A percentile compares a stretch with the other conserved stretches of the same genome.
phyloP scores from a whole-genome alignment of 2,797 vertebrate species.

The Hydrocynus forskahlii region DNA sequence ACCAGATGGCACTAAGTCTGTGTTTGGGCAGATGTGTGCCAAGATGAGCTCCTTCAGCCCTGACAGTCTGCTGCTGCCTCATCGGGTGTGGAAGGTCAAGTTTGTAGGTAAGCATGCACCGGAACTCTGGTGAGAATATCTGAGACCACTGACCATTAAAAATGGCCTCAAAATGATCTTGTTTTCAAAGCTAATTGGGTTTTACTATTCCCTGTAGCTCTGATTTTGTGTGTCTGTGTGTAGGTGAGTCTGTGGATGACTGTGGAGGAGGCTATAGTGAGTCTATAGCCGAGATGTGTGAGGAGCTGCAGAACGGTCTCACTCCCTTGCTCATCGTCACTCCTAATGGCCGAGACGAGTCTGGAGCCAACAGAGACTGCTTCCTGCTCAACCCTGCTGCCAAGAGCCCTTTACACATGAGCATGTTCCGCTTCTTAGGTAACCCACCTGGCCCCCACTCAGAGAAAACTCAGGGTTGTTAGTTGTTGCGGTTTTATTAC shows the following conservation, averaged over 20 bases:
- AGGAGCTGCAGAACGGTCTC: slow-evolving; percentile 96
- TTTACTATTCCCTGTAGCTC: background rate
- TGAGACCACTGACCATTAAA: background rate
- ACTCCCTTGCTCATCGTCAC: slow-evolving; percentile 97
- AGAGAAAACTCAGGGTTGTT: background rate
- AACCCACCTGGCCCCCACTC: slow-evolving; percentile 59
- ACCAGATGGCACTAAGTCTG: slow-evolving; percentile 97
- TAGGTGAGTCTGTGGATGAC: slow-evolving; percentile 98
- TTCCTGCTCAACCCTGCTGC: slow-evolving; percentile 94
- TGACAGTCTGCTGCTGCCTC: slow-evolving; percentile 94
- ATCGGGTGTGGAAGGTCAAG: slow-evolving; percentile 99
- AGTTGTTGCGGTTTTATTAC: background rate
- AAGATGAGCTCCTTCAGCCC: slow-evolving; percentile 98
- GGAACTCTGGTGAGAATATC: background rate
- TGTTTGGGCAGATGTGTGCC: slow-evolving; percentile 98
- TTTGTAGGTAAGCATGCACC: slow-evolving; percentile 87
- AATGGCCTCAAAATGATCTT: background rate
- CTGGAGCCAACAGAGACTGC: slow-evolving; percentile 97
- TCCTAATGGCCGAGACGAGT: slow-evolving; percentile 96
- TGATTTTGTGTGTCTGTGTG: slow-evolving; percentile 64
- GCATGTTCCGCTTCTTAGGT: slow-evolving; percentile 99
- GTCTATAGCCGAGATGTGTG: slow-evolving; percentile 98
- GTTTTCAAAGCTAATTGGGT: background rate
- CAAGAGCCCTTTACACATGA: slow-evolving; percentile 91
- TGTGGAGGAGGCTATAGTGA: slow-evolving; percentile 98